phyloP scores from a whole-genome alignment of 37 sponge, comb jelly and placozoan species.

The Lycopodina hypogea region DNA sequence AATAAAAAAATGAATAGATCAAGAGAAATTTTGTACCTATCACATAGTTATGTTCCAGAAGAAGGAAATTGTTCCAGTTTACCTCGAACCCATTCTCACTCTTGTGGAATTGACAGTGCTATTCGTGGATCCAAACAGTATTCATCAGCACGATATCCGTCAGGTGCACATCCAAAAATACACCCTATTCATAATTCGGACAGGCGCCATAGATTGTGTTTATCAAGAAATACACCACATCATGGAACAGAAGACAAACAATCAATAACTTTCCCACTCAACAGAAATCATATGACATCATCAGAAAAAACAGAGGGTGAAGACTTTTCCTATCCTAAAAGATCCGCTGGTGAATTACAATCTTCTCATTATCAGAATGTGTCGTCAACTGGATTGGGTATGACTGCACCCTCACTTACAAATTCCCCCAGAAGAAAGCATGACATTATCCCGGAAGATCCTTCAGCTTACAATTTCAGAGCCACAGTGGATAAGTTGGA shows the following conservation, averaged over 20 bases:
- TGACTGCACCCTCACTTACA: not conserved
- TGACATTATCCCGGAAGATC: slow-evolving; percentile 6
- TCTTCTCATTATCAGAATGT: not conserved
- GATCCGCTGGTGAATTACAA: not conserved
- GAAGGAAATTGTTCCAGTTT: slow-evolving; percentile 10
- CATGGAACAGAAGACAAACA: not conserved
- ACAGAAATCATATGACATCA: not conserved
- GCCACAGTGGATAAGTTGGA: not conserved
- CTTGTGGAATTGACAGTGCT: not conserved
- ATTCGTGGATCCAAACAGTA: slow-evolving; percentile 6
- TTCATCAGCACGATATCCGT: slow-evolving; percentile 14
- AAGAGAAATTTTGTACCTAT: not conserved
- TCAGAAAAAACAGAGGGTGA: slow-evolving; percentile 8
- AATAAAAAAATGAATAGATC: not conserved
- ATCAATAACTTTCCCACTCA: not conserved
- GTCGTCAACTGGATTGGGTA: not conserved
- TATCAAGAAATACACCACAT: not conserved
- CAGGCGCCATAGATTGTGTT: no score
- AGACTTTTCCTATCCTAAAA: not conserved
- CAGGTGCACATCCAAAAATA: no score
- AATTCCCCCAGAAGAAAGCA: not conserved
- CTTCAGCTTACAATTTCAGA: not conserved
- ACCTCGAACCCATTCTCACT: slow-evolving; percentile 1
- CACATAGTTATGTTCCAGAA: not conserved
- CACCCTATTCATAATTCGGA: not conserved